Evolutionary conservation across 2,797 vertebrate species (phyloP).

Genomic region (Leptodactylus fallax): DNA sequence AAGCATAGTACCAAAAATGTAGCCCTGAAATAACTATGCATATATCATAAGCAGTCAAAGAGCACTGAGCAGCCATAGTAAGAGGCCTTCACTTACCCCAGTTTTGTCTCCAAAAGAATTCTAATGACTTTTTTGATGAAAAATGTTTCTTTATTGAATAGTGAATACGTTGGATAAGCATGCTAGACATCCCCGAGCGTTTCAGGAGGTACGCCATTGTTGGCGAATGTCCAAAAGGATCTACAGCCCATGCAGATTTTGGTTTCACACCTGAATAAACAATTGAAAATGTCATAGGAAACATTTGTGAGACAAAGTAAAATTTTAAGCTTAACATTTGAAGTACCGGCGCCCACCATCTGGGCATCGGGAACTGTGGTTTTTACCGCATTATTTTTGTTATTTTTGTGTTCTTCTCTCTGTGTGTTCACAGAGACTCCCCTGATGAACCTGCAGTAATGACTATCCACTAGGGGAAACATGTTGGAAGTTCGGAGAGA

Average conservation of each 20-base stretch:
- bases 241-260: slow-evolving; percentile 85
- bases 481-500: too few relatives aligned
- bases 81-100: slow-evolving; percentile 81
- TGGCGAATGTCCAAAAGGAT: slow-evolving; percentile 91
- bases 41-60: too few relatives aligned
- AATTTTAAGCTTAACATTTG: too few relatives aligned
- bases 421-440: too few relatives aligned
- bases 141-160: slow-evolving; percentile 92
- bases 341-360: too few relatives aligned
- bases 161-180: slow-evolving; percentile 92
- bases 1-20: too few relatives aligned
- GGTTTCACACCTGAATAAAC: slow-evolving; percentile 84
- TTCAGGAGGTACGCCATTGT: slow-evolving; percentile 92
- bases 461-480: too few relatives aligned
- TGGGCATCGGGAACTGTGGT: too few relatives aligned
- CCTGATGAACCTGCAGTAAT: too few relatives aligned
- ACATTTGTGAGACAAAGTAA: neutral
- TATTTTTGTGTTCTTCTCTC: too few relatives aligned
- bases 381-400: too few relatives aligned
- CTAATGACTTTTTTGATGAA: slow-evolving; percentile 80
- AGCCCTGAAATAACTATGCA: too few relatives aligned
- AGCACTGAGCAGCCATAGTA: neutral
- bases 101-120: slow-evolving; percentile 94
- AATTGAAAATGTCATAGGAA: slow-evolving; percentile 42
- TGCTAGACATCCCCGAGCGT: slow-evolving; percentile 83